A percentile compares a stretch with the other conserved stretches of the same genome.
phyloP scores from a whole-genome alignment of 2,888 invertebrate genomes.

The Xylophagus ater region DNA sequence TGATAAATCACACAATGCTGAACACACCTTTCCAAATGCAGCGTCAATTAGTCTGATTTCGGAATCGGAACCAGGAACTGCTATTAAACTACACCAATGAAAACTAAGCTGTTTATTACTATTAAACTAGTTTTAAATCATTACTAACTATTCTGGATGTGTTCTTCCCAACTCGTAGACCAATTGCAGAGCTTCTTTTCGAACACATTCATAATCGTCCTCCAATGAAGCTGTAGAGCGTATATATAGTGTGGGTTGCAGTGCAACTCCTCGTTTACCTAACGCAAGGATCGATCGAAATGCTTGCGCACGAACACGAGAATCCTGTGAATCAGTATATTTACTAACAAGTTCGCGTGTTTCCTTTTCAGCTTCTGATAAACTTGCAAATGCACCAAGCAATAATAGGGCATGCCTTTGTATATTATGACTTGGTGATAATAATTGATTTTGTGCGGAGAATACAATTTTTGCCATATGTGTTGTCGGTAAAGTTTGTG shows the following conservation, averaged over 20 bases:
- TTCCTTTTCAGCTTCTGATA: slow-evolving; percentile 46
- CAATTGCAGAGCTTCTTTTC: slow-evolving; percentile 73
- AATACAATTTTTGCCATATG: slow-evolving; percentile 33
- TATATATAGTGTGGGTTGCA: slow-evolving; percentile 57
- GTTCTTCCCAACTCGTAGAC: slow-evolving; percentile 77
- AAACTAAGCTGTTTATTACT: too few species aligned
- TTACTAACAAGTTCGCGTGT: slow-evolving; percentile 66
- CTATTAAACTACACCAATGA: slow-evolving; percentile 48
- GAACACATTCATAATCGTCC: slow-evolving; percentile 90
- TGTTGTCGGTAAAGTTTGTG: slow-evolving; percentile 26
- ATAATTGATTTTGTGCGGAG: slow-evolving; percentile 33
- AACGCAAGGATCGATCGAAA: slow-evolving; percentile 75
- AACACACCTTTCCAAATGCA: slow-evolving; percentile 91
- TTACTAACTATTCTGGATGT: slow-evolving; percentile 70
- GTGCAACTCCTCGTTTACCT: slow-evolving; percentile 66
- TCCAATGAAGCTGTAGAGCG: slow-evolving; percentile 61
- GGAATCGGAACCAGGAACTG: slow-evolving; percentile 62
- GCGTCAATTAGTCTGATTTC: slow-evolving; percentile 86
- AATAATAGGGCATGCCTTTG: slow-evolving; percentile 35
- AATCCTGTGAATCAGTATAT: slow-evolving; percentile 80
- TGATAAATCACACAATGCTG: slow-evolving; percentile 83
- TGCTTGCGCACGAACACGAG: slow-evolving; percentile 80
- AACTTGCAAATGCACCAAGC: slow-evolving; percentile 30
- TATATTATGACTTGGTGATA: slow-evolving; percentile 33
- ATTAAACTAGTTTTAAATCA: too few species aligned